These are phyloP conservation scores for Callinectes sapidus DNA, from an alignment of 2,888 invertebrate genomes.

Conservation along the genomic window DNA sequence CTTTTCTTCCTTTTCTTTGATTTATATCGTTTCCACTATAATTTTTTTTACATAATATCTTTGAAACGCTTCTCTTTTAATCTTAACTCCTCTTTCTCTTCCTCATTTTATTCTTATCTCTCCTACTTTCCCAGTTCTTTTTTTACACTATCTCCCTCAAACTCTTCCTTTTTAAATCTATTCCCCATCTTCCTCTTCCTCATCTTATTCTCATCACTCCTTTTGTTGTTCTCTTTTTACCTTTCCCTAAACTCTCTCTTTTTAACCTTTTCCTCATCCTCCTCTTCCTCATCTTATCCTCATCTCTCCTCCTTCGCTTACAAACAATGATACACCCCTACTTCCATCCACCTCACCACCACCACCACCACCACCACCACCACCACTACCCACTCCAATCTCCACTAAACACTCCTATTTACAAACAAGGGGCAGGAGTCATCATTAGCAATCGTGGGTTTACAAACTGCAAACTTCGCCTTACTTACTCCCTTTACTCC, in stretches of 20 bases:
- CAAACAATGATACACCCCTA: neutral
- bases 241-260: neutral
- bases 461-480: neutral
- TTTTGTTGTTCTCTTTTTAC: too few relatives aligned
- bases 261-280: neutral
- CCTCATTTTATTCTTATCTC: too few relatives aligned
- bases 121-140: too few relatives aligned
- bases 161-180: too few relatives aligned
- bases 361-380: too few relatives aligned
- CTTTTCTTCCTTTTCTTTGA: neutral
- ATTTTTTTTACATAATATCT: neutral
- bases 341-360: too few relatives aligned
- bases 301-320: neutral
- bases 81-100: too few relatives aligned
- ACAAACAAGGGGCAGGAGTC: neutral
- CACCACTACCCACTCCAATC: neutral
- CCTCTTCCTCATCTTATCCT: neutral
- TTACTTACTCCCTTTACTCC: neutral
- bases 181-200: too few relatives aligned
- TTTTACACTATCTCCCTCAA: too few relatives aligned
- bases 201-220: too few relatives aligned
- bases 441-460: neutral
- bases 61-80: too few relatives aligned
- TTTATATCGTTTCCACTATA: neutral
- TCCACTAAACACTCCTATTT: neutral